A percentile compares a stretch with the other conserved stretches of the same genome.
phyloP scores from a whole-genome alignment of 2,888 invertebrate species.

The Pecten maximus region DNA sequence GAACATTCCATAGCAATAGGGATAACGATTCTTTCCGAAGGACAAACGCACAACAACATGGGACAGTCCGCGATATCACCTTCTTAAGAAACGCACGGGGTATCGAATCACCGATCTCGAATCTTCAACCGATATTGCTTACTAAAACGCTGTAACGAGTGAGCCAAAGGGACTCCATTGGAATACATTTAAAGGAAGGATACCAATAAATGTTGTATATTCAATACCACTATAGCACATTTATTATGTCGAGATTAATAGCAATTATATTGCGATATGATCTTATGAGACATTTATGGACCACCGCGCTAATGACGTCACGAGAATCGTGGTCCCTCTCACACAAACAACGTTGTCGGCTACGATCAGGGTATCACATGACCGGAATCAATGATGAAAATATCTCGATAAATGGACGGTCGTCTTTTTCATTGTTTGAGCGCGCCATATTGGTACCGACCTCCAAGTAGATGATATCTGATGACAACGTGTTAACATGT shows the following conservation, averaged over 20 bases:
- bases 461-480: not conserved
- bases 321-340: not conserved
- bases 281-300: not conserved
- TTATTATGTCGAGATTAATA: not conserved
- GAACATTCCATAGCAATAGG: too few species aligned
- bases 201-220: too few species aligned
- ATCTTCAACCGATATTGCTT: too few species aligned
- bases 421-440: not conserved
- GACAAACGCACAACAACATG: too few species aligned
- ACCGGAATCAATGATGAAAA: not conserved
- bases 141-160: too few species aligned
- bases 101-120: too few species aligned
- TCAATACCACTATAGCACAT: not conserved
- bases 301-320: not conserved
- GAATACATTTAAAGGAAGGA: too few species aligned
- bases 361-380: slow-evolving; percentile 31
- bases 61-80: too few species aligned
- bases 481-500: not conserved
- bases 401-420: not conserved
- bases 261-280: not conserved
- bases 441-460: not conserved
- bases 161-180: too few species aligned
- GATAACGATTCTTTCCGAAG: too few species aligned
- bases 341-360: not conserved
- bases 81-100: too few species aligned